Evolutionary conservation across 2,113 vertebrate genomes (phyloP).

Genomic region (Columba janthina): DNA sequence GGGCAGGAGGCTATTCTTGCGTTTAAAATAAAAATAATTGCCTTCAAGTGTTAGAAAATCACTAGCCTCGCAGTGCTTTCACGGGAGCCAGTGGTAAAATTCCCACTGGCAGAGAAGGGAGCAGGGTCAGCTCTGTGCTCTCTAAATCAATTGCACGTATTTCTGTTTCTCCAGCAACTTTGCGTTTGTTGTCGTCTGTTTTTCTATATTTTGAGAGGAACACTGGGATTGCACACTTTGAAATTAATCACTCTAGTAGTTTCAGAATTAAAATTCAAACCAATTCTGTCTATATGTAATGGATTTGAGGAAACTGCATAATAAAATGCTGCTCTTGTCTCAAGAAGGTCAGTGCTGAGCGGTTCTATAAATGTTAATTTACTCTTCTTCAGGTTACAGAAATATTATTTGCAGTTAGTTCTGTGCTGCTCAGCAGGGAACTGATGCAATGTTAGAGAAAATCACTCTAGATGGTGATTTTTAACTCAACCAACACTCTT

Average conservation of each 20-base stretch:
- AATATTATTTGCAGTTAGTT: not conserved
- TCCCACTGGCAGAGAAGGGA: not conserved
- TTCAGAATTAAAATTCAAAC: constrained; percentile 7
- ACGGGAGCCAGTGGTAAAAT: not conserved
- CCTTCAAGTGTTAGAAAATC: constrained; percentile 7
- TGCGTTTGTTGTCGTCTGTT: not conserved
- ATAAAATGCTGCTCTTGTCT: not conserved
- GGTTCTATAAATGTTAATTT: not conserved
- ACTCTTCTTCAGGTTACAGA: not conserved
- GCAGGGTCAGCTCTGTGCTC: not conserved
- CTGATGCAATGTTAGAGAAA: constrained; percentile 7
- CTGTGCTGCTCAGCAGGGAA: not conserved
- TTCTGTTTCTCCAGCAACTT: not conserved
- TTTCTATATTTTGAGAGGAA: not conserved
- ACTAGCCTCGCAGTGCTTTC: not conserved
- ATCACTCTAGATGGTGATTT: not conserved
- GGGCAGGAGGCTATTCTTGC: not conserved
- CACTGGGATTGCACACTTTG: not conserved
- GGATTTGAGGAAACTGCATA: not conserved
- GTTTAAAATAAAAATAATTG: constrained; percentile 20
- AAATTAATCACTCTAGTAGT: not conserved
- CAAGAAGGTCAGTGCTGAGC: not conserved
- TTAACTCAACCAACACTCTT: not conserved
- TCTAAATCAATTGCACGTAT: not conserved
- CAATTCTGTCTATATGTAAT: not conserved